These are phyloP conservation scores for Scolopax mira DNA, from an alignment of 2,113 vertebrate species.

Conservation along the genomic window DNA sequence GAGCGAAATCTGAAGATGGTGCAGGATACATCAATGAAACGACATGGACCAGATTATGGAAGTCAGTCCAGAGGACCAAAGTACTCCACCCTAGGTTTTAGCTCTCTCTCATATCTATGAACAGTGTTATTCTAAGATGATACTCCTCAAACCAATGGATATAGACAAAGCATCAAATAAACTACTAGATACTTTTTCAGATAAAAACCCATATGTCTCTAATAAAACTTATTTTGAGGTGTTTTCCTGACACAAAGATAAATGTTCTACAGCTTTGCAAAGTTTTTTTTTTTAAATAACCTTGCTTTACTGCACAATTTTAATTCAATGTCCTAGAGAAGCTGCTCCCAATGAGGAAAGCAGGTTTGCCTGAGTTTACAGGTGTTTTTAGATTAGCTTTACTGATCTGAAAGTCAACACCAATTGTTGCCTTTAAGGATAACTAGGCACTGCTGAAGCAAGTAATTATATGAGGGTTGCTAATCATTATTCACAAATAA, in stretches of 20 bases:
- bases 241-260: not conserved
- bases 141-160: not conserved
- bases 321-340: not conserved
- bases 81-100: not conserved
- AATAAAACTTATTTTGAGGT: not conserved
- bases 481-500: slow-evolving; percentile 64
- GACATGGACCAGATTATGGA: not conserved
- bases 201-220: not conserved
- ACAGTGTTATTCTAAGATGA: not conserved
- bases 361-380: not conserved
- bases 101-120: not conserved
- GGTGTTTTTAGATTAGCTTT: slow-evolving; percentile 8
- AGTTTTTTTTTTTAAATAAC: not conserved
- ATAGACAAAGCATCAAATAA: not conserved
- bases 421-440: not conserved
- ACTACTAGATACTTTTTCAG: not conserved
- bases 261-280: not conserved
- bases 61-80: not conserved
- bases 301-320: not conserved
- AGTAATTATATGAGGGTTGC: slow-evolving; percentile 61
- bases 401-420: slow-evolving; percentile 11
- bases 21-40: not conserved
- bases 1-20: not conserved
- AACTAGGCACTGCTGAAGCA: not conserved
- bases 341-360: not conserved